Conservation (phyloP, 23 tunicate species). For the Phallusia fumigata region DNA sequence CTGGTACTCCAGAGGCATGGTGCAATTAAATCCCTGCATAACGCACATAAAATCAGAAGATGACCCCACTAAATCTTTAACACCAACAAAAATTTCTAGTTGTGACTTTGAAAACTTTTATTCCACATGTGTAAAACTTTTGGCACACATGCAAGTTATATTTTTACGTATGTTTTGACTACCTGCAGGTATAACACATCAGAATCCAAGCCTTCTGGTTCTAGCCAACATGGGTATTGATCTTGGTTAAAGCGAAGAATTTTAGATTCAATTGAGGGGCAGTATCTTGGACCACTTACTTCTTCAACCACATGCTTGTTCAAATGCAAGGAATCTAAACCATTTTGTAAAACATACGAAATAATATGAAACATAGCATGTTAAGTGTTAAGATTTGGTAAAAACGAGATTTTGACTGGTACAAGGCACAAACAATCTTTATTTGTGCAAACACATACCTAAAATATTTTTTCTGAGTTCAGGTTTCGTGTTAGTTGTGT, state of each 20-base stretch:
- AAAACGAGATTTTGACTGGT: too few relatives aligned
- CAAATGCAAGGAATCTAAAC: conserved; percentile 53
- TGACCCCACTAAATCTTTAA: too few relatives aligned
- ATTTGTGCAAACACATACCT: conserved; percentile 20
- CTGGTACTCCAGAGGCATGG: conserved; percentile 92
- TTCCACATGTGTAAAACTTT: too few relatives aligned
- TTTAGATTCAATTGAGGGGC: conserved; percentile 94
- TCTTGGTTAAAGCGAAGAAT: conserved; percentile 59
- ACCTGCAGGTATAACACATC: conserved; percentile 61
- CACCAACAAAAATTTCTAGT: too few relatives aligned
- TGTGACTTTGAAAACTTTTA: too few relatives aligned
- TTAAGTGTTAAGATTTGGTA: too few relatives aligned
- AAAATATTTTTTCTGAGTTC: conserved; percentile 35
- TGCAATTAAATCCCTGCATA: conserved; percentile 83
- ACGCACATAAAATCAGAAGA: background rate
- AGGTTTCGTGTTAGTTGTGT: conserved; percentile 62
- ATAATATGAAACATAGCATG: too few relatives aligned
- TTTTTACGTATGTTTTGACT: background rate
- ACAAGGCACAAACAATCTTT: too few relatives aligned
- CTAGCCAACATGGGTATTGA: conserved; percentile 65
- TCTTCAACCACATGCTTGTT: conserved; percentile 81
- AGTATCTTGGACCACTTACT: conserved; percentile 86
- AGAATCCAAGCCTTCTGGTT: conserved; percentile 80
- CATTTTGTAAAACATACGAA: too few relatives aligned
- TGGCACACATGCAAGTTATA: too few relatives aligned